Evolutionary conservation across 2,888 invertebrate species (phyloP).

Genomic region (Netelia fuscicornis): DNA sequence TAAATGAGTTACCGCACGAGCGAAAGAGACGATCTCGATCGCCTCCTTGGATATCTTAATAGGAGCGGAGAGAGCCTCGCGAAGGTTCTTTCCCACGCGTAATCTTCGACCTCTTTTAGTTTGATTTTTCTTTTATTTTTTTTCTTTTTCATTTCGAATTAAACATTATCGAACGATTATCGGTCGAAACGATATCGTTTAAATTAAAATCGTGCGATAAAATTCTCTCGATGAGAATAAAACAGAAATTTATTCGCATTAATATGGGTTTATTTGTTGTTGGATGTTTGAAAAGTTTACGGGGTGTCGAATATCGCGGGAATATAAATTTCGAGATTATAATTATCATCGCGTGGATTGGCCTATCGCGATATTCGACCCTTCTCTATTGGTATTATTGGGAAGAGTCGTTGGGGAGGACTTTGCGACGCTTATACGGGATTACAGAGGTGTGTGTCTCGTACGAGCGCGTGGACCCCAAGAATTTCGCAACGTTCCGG

Average conservation of each 20-base stretch:
- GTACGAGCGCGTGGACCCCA: slow-evolving; percentile 38
- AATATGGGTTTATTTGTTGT: background rate
- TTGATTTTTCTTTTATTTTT: background rate
- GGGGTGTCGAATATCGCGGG: background rate
- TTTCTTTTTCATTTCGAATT: background rate
- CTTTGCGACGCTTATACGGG: slow-evolving; percentile 62
- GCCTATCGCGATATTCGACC: slow-evolving; percentile 30
- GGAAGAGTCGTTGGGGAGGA: slow-evolving; percentile 61
- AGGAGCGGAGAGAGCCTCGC: background rate
- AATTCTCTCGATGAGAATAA: too few relatives aligned
- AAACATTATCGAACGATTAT: background rate
- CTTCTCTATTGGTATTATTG: slow-evolving; percentile 64
- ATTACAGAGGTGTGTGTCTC: slow-evolving; percentile 63
- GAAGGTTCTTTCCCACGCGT: slow-evolving; percentile 41
- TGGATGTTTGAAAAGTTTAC: background rate
- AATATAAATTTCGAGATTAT: slow-evolving; percentile 50
- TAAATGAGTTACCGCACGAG: slow-evolving; percentile 71
- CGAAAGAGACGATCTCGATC: slow-evolving; percentile 18
- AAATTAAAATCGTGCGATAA: too few relatives aligned
- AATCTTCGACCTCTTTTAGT: background rate
- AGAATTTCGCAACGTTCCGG: slow-evolving; percentile 54
- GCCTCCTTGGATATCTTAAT: slow-evolving; percentile 39
- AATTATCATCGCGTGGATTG: slow-evolving; percentile 32
- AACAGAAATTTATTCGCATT: background rate
- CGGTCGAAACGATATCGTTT: too few relatives aligned